phyloP scores from a whole-genome alignment of 35 echinoderm and acorn worm species.

The Ophiothrix spiculata region DNA sequence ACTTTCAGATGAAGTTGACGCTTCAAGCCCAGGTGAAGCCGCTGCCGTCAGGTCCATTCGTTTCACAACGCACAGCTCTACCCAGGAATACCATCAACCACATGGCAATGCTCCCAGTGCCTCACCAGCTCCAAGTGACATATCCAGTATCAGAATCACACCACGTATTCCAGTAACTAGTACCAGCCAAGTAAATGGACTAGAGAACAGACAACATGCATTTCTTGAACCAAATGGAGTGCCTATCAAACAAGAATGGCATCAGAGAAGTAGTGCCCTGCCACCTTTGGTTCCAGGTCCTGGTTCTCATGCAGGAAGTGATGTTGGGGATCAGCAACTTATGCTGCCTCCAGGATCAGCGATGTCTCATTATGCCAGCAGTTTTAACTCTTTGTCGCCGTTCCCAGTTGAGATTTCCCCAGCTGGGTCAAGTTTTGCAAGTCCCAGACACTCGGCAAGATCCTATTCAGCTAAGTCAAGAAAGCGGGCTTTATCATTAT shows the following conservation, averaged over 20 bases:
- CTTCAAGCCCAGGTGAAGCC: not conserved
- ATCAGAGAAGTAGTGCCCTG: constrained; percentile 28
- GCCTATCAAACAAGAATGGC: constrained; percentile 70
- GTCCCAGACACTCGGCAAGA: constrained; percentile 89
- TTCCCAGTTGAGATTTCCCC: constrained; percentile 95
- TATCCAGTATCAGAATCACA: constrained; percentile 76
- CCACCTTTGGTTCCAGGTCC: constrained; percentile 64
- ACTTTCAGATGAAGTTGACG: not conserved
- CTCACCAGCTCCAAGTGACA: constrained; percentile 87
- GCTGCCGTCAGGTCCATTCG: not conserved
- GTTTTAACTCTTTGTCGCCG: constrained; percentile 91
- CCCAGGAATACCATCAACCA: not conserved
- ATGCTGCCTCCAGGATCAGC: constrained; percentile 88
- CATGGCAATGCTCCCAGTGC: not conserved
- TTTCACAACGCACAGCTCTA: not conserved
- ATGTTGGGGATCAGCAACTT: constrained; percentile 76
- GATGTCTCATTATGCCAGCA: constrained; percentile 94
- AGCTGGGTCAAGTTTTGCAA: constrained; percentile 95
- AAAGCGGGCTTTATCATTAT: constrained; percentile 84
- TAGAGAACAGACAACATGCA: constrained; percentile 33
- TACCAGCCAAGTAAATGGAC: constrained; percentile 19
- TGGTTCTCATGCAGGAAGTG: constrained; percentile 85
- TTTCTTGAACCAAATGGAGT: constrained; percentile 57
- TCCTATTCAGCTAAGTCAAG: constrained; percentile 72
- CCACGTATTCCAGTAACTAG: constrained; percentile 38